Base-by-base conservation (phyloP, 2,113 vertebrate species). In the Amazona vittata region DNA sequence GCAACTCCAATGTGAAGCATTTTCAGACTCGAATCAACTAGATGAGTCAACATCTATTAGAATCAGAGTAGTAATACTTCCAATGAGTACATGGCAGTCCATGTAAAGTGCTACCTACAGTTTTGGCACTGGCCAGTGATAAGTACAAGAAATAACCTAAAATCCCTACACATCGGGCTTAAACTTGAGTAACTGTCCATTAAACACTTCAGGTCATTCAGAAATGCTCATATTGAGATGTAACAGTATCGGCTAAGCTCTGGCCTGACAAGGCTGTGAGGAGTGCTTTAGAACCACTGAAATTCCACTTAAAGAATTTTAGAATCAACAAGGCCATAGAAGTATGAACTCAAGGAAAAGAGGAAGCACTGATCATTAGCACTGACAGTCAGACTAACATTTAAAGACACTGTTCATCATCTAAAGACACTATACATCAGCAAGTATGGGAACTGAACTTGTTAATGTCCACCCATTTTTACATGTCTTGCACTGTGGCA, bases 221-320 rank as follows among this genome's bases (percentile, higher is more conserved):
- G 44, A 55, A 94, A 70, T 8, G 64, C 14, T 33, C 35, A 24
- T 11, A 39, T 1, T 15, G 13, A 70, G 53, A 62, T 15, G 14
- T 33, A 60, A 55, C 60, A 77, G 9, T 24, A 71, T 4, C 2
- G 0, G 28, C 25, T 47, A 28, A 59, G 39, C n/a, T 77, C n/a
- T 29, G 28, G 28, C n/a, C 26, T 33, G 53, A n/a, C 0, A 0
- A 26, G 33, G 37, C 28, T 10, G 49, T 3, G 3, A 87, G 41
- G 10, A 63, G 16, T 39, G 41, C 17, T 63, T 73, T n/a, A n/a
- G 55, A 80, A 74, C 47, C 39, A 53, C 74, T 35, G 6, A 26
- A 75, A 79, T 22, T 11, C 0, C 1, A 53, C 39, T 70, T n/a
- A 39, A 75, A 90, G n/a, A 43, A 41, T 43, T 50, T 68, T 74